Evolutionary conservation across 2,797 vertebrate genomes (phyloP).

Genomic region (Sorex maritimensis): DNA sequence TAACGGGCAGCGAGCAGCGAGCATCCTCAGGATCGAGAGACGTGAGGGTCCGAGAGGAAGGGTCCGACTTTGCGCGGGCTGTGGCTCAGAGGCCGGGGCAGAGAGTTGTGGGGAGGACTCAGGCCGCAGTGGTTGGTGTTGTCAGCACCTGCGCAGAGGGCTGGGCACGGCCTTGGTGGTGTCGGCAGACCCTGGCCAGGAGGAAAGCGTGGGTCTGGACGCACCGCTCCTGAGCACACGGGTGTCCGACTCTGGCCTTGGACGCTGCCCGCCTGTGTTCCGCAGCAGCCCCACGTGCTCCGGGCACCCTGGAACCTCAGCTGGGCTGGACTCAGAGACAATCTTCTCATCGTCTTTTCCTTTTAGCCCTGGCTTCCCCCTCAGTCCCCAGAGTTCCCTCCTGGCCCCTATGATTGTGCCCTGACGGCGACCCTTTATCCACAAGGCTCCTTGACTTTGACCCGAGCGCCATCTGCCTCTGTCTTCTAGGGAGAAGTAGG

Average conservation of each 20-base stretch:
- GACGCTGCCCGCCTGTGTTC: not conserved
- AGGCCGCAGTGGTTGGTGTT: not conserved
- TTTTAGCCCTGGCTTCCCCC: not conserved
- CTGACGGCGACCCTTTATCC: too few species aligned
- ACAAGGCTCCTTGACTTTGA: not conserved
- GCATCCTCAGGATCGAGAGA: too few species aligned
- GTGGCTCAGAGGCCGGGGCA: not conserved
- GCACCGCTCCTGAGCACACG: not conserved
- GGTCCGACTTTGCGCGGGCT: not conserved
- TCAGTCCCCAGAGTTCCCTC: not conserved
- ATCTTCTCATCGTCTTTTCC: not conserved
- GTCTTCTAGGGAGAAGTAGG: not conserved
- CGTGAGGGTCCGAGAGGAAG: not conserved
- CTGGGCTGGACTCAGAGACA: not conserved
- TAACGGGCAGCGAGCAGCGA: too few species aligned
- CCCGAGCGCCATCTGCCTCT: not conserved
- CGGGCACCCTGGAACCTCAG: not conserved
- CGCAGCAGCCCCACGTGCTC: not conserved
- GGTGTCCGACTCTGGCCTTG: not conserved
- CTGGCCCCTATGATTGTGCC: too few species aligned
- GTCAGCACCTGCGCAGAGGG: not conserved
- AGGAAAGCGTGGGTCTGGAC: not conserved
- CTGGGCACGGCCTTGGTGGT: not conserved
- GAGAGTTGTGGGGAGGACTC: not conserved
- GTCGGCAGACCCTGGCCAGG: not conserved